These are phyloP conservation scores for Mastacembelus armatus DNA, from an alignment of 2,797 vertebrate genomes.

Conservation along the genomic window DNA sequence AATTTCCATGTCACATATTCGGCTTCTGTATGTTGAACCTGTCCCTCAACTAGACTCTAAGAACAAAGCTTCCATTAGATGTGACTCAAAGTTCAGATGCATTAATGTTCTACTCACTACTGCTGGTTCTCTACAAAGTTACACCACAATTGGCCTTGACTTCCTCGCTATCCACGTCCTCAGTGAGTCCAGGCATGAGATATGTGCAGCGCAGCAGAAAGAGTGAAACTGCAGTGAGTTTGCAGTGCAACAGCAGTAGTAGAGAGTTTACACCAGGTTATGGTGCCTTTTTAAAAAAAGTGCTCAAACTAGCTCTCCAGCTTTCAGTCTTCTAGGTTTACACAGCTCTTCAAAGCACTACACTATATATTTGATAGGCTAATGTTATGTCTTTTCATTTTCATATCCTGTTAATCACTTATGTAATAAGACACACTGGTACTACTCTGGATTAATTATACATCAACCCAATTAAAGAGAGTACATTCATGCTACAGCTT, in stretches of 20 bases:
- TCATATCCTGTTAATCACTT: conserved; percentile 58
- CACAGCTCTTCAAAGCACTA: conserved; percentile 37
- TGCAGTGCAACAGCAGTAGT: conserved; percentile 29
- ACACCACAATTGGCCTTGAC: conserved; percentile 19
- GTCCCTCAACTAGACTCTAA: conserved; percentile 25
- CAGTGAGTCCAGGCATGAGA: conserved; percentile 45
- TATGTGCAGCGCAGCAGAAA: conserved; percentile 59
- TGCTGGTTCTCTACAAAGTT: conserved; percentile 18
- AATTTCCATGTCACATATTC: conserved; percentile 1
- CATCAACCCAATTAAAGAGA: conserved; percentile 71
- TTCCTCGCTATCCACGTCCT: conserved; percentile 22
- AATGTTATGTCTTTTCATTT: conserved; percentile 34
- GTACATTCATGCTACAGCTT: conserved; percentile 48
- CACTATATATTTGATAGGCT: conserved; percentile 43
- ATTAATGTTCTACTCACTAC: conserved; percentile 42
- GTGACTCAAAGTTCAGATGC: conserved; percentile 58
- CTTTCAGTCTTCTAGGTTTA: conserved; percentile 25
- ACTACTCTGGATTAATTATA: conserved; percentile 66
- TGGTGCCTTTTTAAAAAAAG: conserved; percentile 30
- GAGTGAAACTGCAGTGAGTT: neutral
- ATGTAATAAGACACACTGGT: conserved; percentile 64
- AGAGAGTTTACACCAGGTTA: conserved; percentile 38
- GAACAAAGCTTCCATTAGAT: conserved; percentile 38
- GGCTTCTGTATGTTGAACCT: conserved; percentile 3
- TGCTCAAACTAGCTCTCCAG: conserved; percentile 7